Evolutionary conservation across 1,140 invertebrate species (phyloP).

Genomic region (Caenorhabditis brenneri): DNA sequence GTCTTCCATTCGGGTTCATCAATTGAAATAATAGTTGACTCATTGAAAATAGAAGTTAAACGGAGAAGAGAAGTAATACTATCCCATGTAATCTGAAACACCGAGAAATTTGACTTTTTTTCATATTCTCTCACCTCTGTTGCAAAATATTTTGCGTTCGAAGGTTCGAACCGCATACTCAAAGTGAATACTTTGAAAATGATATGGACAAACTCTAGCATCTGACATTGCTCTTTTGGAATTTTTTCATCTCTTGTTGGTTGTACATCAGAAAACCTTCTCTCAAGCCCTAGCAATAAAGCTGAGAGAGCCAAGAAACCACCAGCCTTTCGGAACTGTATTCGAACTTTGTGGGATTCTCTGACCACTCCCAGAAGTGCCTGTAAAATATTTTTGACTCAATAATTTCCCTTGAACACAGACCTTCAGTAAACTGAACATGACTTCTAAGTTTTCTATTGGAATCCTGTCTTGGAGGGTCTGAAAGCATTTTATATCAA

Average conservation of each 20-base stretch:
- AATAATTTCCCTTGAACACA: not conserved
- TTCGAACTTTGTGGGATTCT: slow-evolving; percentile 86
- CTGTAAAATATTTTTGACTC: slow-evolving; percentile 50
- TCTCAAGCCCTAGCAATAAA: slow-evolving; percentile 87
- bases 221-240: slow-evolving; percentile 42
- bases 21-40: slow-evolving; percentile 56
- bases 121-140: slow-evolving; percentile 79
- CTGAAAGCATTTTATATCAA: not conserved
- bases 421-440: slow-evolving; percentile 49
- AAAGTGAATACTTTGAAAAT: slow-evolving; percentile 94
- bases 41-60: slow-evolving; percentile 61
- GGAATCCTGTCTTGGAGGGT: slow-evolving; percentile 35
- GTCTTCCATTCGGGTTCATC: slow-evolving; percentile 57
- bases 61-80: slow-evolving; percentile 63
- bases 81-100: slow-evolving; percentile 61
- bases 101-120: slow-evolving; percentile 27
- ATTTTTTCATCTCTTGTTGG: slow-evolving; percentile 70
- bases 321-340: slow-evolving; percentile 93
- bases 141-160: slow-evolving; percentile 97
- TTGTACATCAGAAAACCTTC: slow-evolving; percentile 54
- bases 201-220: slow-evolving; percentile 77
- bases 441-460: slow-evolving; percentile 53
- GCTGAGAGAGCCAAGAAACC: slow-evolving; percentile 97
- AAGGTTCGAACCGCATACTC: slow-evolving; percentile 97
- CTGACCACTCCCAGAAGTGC: slow-evolving; percentile 62